A percentile compares a stretch with the other conserved stretches of the same genome.
phyloP scores from a whole-genome alignment of 2,113 vertebrate species.

The Sorex fumeus region DNA sequence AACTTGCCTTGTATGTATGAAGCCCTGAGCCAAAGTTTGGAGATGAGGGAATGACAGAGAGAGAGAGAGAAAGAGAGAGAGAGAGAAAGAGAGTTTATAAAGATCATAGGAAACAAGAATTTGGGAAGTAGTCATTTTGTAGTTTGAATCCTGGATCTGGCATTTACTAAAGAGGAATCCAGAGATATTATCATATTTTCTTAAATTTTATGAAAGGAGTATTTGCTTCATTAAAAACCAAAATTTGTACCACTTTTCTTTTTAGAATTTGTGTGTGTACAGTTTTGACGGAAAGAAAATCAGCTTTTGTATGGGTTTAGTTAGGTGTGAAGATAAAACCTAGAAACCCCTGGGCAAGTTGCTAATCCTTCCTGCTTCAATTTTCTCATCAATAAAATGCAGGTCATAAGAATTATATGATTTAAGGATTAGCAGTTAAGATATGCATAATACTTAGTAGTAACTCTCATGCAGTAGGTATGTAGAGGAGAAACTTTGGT shows the following conservation, averaged over 20 bases:
- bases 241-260: not conserved
- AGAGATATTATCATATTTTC: not conserved
- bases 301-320: not conserved
- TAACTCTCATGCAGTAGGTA: not conserved
- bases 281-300: not conserved
- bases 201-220: slow-evolving; percentile 51
- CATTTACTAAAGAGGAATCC: slow-evolving; percentile 48
- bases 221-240: slow-evolving; percentile 20
- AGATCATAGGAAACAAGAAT: not conserved
- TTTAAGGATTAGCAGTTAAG: slow-evolving; percentile 10
- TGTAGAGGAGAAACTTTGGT: slow-evolving; percentile 1
- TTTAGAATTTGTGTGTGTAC: not conserved
- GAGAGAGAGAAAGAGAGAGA: not conserved
- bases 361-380: not conserved
- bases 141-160: slow-evolving; percentile 37
- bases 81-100: not conserved
- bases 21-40: not conserved
- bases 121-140: not conserved
- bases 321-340: not conserved
- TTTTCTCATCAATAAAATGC: slow-evolving; percentile 59
- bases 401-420: slow-evolving; percentile 26
- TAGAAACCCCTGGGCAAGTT: not conserved
- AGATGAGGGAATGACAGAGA: too few species aligned
- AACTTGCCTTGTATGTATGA: too few species aligned
- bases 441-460: not conserved